Conservation (phyloP, 2,888 invertebrate genomes). For the Drosophila recens region DNA sequence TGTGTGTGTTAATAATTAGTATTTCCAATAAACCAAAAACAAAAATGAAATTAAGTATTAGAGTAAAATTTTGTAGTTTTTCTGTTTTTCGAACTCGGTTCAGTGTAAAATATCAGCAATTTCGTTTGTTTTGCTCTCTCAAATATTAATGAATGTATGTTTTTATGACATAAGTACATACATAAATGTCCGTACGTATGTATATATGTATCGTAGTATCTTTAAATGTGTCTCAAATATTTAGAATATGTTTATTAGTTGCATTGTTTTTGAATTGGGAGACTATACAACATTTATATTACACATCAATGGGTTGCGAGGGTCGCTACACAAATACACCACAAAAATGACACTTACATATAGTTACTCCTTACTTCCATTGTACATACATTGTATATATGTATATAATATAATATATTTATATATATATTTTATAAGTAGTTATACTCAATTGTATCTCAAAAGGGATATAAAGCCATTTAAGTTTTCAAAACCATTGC, state of each 20-base stretch:
- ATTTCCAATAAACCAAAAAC: slow-evolving; percentile 28
- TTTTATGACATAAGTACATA: background rate
- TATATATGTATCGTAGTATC: slow-evolving; percentile 10
- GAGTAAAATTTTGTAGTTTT: slow-evolving; percentile 23
- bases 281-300: slow-evolving; percentile 52
- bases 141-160: slow-evolving; percentile 28
- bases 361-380: slow-evolving; percentile 49
- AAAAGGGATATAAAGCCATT: slow-evolving; percentile 81
- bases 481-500: slow-evolving; percentile 71
- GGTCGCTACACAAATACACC: slow-evolving; percentile 51
- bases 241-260: slow-evolving; percentile 54
- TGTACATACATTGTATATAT: slow-evolving; percentile 56
- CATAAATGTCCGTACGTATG: slow-evolving; percentile 6
- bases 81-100: slow-evolving; percentile 60
- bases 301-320: slow-evolving; percentile 48
- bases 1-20: slow-evolving; percentile 30
- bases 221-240: slow-evolving; percentile 43
- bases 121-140: slow-evolving; percentile 44
- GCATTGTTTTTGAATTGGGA: slow-evolving; percentile 21
- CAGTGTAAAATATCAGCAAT: slow-evolving; percentile 76
- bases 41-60: slow-evolving; percentile 8
- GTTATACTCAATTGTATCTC: slow-evolving; percentile 74
- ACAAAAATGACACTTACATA: slow-evolving; percentile 67
- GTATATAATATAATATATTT: slow-evolving; percentile 44
- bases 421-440: slow-evolving; percentile 40